A percentile compares a stretch with the other conserved stretches of the same genome.
Conservation (phyloP, 53 echinoderm and acorn worm genomes). For the Mesocentrotus franciscanus region DNA sequence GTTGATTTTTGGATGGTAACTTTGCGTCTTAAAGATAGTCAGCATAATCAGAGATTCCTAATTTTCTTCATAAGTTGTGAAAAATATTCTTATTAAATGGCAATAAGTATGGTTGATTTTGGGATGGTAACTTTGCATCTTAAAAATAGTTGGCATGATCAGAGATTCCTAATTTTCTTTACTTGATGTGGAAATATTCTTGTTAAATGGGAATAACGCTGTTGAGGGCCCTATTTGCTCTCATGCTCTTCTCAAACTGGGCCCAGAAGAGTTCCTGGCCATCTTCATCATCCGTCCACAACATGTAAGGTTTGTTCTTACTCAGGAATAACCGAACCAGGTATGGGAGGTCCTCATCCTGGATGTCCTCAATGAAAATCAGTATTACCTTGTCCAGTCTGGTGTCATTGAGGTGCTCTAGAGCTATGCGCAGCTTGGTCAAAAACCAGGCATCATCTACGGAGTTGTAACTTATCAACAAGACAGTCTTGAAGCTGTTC, state of each 20-base stretch:
- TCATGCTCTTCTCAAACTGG: constrained; percentile 53
- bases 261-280: constrained; percentile 52
- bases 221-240: constrained; percentile 2
- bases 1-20: too few relatives aligned
- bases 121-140: too few relatives aligned
- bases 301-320: constrained; percentile 51
- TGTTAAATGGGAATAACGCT: constrained; percentile 33
- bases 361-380: constrained; percentile 47
- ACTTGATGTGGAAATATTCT: too few relatives aligned
- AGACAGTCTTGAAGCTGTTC: constrained; percentile 48
- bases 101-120: too few relatives aligned
- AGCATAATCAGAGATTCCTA: too few relatives aligned
- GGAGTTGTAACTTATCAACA: constrained; percentile 11
- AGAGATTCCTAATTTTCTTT: too few relatives aligned
- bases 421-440: constrained; percentile 1
- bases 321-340: constrained; percentile 36
- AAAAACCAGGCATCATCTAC: background rate
- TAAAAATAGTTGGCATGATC: too few relatives aligned
- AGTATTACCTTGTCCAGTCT: constrained; percentile 54
- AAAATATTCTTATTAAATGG: too few relatives aligned
- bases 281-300: constrained; percentile 43
- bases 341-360: background rate
- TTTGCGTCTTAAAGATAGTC: too few relatives aligned
- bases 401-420: constrained; percentile 18
- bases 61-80: too few relatives aligned